Evolutionary conservation across 37 sponge, comb jelly and placozoan species (phyloP).

Genomic region (Oscarella lobularis): DNA sequence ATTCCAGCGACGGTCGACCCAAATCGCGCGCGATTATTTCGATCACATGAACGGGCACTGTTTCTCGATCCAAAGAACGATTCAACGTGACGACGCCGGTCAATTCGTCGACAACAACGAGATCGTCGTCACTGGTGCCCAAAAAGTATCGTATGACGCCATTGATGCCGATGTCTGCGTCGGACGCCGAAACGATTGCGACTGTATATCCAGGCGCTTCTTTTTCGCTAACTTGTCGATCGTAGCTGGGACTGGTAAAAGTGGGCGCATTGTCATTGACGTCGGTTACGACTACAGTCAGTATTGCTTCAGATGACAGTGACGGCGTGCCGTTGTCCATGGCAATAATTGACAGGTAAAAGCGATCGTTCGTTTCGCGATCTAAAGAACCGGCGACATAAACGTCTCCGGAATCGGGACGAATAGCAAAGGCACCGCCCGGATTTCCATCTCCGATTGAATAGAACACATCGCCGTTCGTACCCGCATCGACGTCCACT

Average conservation of each 20-base stretch:
- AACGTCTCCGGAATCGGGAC: background rate
- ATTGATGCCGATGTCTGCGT: background rate
- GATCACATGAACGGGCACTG: background rate
- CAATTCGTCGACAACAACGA: background rate
- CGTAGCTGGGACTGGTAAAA: background rate
- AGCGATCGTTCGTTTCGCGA: background rate
- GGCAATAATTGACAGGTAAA: background rate
- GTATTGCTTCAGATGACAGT: background rate
- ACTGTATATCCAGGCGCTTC: background rate
- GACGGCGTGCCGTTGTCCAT: background rate
- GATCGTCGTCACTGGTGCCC: background rate
- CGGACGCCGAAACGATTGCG: background rate
- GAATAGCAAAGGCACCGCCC: conserved; percentile 11
- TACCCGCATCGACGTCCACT: conserved; percentile 34
- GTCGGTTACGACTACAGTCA: conserved; percentile 8
- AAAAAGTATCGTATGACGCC: background rate
- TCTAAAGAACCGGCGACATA: background rate
- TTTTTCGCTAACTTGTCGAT: background rate
- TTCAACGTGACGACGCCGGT: background rate
- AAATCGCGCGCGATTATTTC: background rate
- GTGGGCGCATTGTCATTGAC: conserved; percentile 24
- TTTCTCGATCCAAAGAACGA: background rate
- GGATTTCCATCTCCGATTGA: conserved; percentile 7
- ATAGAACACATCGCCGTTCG: conserved; percentile 7
- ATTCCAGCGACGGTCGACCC: background rate